Evolutionary conservation across 2,888 invertebrate genomes (phyloP), one percentile per base, ranked within the genome.

Genomic region (Spodoptera picta): DNA sequence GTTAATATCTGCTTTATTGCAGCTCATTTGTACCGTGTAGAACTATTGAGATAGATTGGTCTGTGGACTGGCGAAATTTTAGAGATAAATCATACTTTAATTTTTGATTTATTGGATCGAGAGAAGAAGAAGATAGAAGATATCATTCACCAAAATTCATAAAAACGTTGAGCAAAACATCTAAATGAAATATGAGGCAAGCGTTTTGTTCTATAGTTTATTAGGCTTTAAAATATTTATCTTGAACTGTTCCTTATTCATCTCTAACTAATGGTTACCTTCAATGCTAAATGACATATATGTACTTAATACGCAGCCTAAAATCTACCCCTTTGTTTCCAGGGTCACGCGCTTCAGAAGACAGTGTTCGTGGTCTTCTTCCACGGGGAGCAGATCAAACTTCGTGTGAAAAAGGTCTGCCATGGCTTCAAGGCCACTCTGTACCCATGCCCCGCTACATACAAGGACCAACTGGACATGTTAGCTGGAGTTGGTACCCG

Each of bases 391-490:
- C 96, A 97, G 83, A 95, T 97, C 71, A 97, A 97, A 85, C 90
- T 95, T 3, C 95, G 96, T 60, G 97, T 97, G 23, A 96, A 96
- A 89, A 97, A 97, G 86, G 97, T 97, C 41, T 97, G 97, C 90
- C 96, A 97, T 81, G 97, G 97, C 0, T 97, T 97, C 91, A 96
- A 97, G 51, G 97, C 97, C 0, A 97, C 97, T 0, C 89, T 97
- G 68, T 97, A 97, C 89, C 97, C 97, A 0, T 97, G 97, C 81
- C 97, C 97, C 0, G 96, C 97, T 56, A 96, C 96, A 0, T 96
- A 96, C 65, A 95, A 96, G 64, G 97, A 97, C 67, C 94, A 97
- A 64, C 90, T 96, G 65, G 97, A 97, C 66, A 97, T 97, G 97
- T 91, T 96, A 31, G 95, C 96, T 55, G 97, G 96, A 4, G 96